Conservation (phyloP, 2,888 invertebrate species). For the Cheilosia variabilis region DNA sequence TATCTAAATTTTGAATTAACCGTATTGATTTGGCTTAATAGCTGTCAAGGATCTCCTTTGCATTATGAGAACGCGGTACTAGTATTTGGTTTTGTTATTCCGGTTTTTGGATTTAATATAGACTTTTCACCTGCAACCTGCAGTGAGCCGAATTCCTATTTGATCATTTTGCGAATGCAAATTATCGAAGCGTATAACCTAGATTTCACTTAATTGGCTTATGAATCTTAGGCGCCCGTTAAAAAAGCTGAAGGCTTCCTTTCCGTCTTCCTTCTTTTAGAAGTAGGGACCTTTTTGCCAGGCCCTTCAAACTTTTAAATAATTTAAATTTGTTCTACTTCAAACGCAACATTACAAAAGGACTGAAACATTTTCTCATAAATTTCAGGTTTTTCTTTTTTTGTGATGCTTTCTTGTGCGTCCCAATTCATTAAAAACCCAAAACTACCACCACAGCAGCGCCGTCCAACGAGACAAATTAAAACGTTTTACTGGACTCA, state of each 20-base stretch:
- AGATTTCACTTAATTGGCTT: not conserved
- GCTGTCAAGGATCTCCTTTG: too few species aligned
- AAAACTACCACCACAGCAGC: constrained; percentile 34
- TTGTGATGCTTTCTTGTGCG: constrained; percentile 13
- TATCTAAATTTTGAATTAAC: too few species aligned
- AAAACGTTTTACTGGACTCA: constrained; percentile 70
- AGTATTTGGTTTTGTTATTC: too few species aligned
- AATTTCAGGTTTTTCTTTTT: constrained; percentile 37
- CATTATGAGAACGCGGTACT: too few species aligned
- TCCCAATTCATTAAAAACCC: constrained; percentile 58
- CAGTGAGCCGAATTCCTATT: too few species aligned
- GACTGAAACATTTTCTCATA: constrained; percentile 53
- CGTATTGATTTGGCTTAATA: too few species aligned
- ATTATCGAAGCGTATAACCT: constrained; percentile 7
- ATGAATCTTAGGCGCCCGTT: not conserved
- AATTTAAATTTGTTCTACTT: constrained; percentile 28
- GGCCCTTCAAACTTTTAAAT: constrained; percentile 48
- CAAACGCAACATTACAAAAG: constrained; percentile 34
- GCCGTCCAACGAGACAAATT: constrained; percentile 65
- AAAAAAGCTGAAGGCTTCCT: constrained; percentile 12
- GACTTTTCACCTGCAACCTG: too few species aligned
- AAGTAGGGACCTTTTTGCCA: constrained; percentile 14
- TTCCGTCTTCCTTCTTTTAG: constrained; percentile 39
- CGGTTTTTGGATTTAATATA: too few species aligned
- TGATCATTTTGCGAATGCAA: not conserved